These are phyloP conservation scores for Peromyscus aztecus DNA, from an alignment of 2,797 vertebrate species.

Conservation along the genomic window DNA sequence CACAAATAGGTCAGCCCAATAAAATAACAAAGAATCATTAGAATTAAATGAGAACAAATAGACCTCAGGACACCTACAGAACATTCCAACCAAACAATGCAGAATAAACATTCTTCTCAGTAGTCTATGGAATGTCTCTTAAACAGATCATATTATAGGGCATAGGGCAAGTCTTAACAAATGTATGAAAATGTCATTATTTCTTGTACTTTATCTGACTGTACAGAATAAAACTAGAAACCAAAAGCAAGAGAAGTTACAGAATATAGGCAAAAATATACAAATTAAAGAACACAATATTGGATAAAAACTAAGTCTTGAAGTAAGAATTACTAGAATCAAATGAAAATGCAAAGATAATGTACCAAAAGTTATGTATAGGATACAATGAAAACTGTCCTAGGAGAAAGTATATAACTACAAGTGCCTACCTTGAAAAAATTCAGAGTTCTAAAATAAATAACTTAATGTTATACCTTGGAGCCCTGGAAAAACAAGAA, in stretches of 20 bases:
- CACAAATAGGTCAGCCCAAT: neutral
- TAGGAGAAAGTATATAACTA: neutral
- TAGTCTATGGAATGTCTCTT: neutral
- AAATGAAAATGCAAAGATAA: neutral
- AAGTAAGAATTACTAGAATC: neutral
- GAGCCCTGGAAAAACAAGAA: neutral
- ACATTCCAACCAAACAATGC: neutral
- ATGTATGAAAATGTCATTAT: neutral
- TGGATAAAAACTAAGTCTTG: neutral
- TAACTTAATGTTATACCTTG: neutral
- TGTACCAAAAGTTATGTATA: neutral
- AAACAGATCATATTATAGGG: neutral
- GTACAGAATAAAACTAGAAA: neutral
- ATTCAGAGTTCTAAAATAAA: neutral
- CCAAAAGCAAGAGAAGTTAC: neutral
- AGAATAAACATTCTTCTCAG: neutral
- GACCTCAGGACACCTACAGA: neutral
- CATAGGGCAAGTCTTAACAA: neutral
- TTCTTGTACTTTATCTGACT: neutral
- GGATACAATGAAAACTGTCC: neutral
- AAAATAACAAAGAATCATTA: neutral
- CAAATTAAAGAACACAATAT: neutral
- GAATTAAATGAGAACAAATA: neutral
- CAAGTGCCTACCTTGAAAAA: neutral
- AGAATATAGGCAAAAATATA: neutral